Evolutionary conservation across 2,113 vertebrate species (phyloP).

Genomic region (Vireo altiloquus): DNA sequence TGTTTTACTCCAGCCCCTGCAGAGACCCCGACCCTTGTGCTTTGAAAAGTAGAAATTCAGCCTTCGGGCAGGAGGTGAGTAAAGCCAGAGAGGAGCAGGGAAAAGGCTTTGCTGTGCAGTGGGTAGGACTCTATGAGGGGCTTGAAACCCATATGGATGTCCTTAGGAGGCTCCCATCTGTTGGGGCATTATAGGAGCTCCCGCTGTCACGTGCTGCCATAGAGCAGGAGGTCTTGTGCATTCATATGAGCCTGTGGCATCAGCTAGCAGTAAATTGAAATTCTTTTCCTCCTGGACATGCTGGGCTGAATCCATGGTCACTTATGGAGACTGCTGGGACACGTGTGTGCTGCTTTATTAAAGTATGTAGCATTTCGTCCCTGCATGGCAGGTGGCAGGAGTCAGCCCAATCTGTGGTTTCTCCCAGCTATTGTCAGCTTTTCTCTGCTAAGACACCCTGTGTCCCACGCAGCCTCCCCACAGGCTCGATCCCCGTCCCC

Average conservation of each 20-base stretch:
- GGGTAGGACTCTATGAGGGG: background rate
- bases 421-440: background rate
- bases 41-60: background rate
- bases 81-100: background rate
- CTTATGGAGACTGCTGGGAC: background rate
- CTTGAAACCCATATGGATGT: background rate
- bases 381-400: background rate
- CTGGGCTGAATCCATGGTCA: background rate
- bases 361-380: background rate
- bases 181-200: background rate
- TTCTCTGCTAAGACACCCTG: background rate
- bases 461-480: too few species aligned
- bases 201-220: fast-evolving
- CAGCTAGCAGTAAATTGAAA: background rate
- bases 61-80: background rate
- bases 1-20: background rate
- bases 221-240: background rate
- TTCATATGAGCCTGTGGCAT: background rate
- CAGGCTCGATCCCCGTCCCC: too few species aligned
- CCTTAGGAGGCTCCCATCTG: background rate
- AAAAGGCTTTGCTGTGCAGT: background rate
- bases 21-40: background rate
- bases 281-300: background rate
- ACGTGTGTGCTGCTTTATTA: background rate
- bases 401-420: background rate